Evolutionary conservation across 2,888 invertebrate species (phyloP), one percentile per base, ranked within the genome.

Genomic region (Odontomyia ornata): DNA sequence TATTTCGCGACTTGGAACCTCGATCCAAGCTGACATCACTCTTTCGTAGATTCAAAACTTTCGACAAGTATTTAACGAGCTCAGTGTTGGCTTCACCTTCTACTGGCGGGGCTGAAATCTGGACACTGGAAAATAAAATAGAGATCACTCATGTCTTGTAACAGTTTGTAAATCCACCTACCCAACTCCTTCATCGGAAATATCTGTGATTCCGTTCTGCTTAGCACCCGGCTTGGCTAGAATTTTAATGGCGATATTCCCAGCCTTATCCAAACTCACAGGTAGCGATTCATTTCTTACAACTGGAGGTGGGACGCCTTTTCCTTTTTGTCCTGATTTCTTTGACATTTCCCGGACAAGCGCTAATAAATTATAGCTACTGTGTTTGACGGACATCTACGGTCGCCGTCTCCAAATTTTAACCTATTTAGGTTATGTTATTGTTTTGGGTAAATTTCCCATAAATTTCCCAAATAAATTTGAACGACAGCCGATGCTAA

Each of bases 31-130:
- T 87, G 0, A 95, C 88, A 81, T 93, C 91, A 79, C 91, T 91
- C 85, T 94, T 94, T 78, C 91, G 88, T 1, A 94, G 82, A 13
- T 90, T 91, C 46, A 95, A 84, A n/a, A 93, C 86, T 80, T 89
- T 88, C 0, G 93, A 89, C 69, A 95, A 85, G 82, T 90, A 94
- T 84, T 92, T 92, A 0, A 94, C 87, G 9, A 95, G 88, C 83
- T 93, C 94, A 47, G 90, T 88, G 82, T 95, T 95, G 13, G 95
- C 94, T 86, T 93, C 93, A 1, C 95, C 93, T 82, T 95, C 94
- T 3, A 91, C 89, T 0, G 95, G 93, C n/a, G 93, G 93, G 0
- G 94, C 94, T 77, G 91, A 90, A 80, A 95, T 93, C 47, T 76
- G 76, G 0, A 76, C 67, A 13, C 73, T 72, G 46, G 11, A 43